Base-by-base conservation (phyloP, 2,888 invertebrate genomes). In the Temnothorax unifasciatus region DNA sequence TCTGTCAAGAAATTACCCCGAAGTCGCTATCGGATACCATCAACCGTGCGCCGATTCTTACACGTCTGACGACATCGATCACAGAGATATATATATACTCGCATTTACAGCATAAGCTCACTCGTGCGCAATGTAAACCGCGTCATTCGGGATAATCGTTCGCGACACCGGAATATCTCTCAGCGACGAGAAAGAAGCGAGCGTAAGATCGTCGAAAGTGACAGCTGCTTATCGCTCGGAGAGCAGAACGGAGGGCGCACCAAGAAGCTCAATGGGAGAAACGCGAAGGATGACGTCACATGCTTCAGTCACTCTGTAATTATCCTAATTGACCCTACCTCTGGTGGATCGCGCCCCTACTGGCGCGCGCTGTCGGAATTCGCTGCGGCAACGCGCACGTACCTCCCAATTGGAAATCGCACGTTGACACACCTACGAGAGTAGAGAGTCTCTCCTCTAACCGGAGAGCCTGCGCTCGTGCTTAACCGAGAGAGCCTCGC, bases 311-410 rank as follows among this genome's bases (percentile, higher is more conserved):
- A 21, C 8, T 21, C 47, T 11, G 47, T 21, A 25, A 69, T 59
- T 69, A 34, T 21, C 9, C 6, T 38, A 13, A 69, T 34, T 59
- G 44, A 79, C 13, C 59, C 59, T 71, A 79, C 71, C 71, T 71
- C 18, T 11, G 18, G 25, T 6, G 47, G 3, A 21, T 18, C 50
- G 29, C 15, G 29, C 15, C 29, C 64, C 29, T 25, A 63, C 38
- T 44, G 71, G 52, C 25, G 71, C 59, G 18, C 47, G 50, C 25
- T 50, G 52, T 52, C 73, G 69, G 41, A 47, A 47, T 61, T 29
- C 74, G 50, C 61, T 15, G 69, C 38, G 41, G 66, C 66, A 34
- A 54, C 74, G 88, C 82, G 86, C 86, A 86, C 76, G 85, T 87
- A 79, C 83, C 81, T 73, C 44, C 85, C 57, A 77, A 88, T 71